Evolutionary conservation across 1,140 invertebrate species (phyloP), one percentile per base, ranked within the genome.

Genomic region (Onthophagus taurus): DNA sequence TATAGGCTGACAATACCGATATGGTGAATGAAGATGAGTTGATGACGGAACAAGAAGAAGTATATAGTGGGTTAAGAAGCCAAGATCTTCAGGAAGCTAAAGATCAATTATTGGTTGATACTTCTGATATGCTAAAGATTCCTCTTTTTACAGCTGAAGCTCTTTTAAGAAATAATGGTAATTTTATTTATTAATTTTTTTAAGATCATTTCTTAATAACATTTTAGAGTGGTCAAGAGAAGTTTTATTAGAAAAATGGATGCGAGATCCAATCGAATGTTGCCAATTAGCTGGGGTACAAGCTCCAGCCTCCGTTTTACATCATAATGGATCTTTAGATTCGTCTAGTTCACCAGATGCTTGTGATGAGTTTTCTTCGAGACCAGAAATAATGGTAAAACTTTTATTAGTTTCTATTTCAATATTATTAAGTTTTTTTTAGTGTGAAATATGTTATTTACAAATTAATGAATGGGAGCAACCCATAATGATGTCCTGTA

Each of bases 11-110:
- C 31, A 68, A 60, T 44, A 49, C 51, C 4, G 61, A 67, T 52
- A 55, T 60, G 9, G 57, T 69, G 9, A 70, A 68, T 45, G 70
- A 71, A 53, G 67, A 65, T 43, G 67, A 69, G 38, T 45, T 66
- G 6, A 52, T 63, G 5, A 56, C 51, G 20, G 67, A 66, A 24
- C 61, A 64, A 41, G 70, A 72, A 16, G 71, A 80, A 60, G 71
- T 74, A 12, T 81, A 81, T 59, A 74, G 70, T 52, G 80, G 80
- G 1, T 57, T 84, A 29, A 60, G 77, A 19, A 73, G 77, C 35
- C 79, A 82, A 60, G 80, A 85, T 58, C 61, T 85, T n/a, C 80
- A 82, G 54, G 80, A 83, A 62, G 79, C 80, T 18, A 84, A 83
- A 59, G 81, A 84, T 57, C 76, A 81, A 51, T 61, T 85, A 30